phyloP scores from a whole-genome alignment of 1,140 invertebrate species.

The Meloidogyne chitwoodi region DNA sequence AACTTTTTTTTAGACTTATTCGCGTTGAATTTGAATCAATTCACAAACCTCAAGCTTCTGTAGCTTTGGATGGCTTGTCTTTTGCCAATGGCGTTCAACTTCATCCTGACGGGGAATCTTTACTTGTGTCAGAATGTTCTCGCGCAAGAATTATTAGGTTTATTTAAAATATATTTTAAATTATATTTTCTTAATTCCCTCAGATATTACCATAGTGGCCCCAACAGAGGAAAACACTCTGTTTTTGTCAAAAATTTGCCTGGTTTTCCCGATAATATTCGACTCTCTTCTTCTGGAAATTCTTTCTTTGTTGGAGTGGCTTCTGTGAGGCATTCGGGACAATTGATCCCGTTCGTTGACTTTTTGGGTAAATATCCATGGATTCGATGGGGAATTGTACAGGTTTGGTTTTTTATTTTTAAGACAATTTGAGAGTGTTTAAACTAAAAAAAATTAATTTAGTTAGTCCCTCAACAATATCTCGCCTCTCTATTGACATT shows the following conservation, averaged over 20 bases:
- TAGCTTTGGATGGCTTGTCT: constrained; percentile 52
- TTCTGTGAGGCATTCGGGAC: constrained; percentile 42
- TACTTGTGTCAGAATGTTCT: constrained; percentile 60
- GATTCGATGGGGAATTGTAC: constrained; percentile 55
- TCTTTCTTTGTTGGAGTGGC: constrained; percentile 51
- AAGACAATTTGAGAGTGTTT: neutral
- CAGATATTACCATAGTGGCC: constrained; percentile 55
- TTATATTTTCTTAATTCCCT: constrained; percentile 16
- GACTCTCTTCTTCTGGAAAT: constrained; percentile 54
- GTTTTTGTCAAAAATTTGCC: constrained; percentile 61
- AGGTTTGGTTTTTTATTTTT: constrained; percentile 42
- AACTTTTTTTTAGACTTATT: constrained; percentile 59
- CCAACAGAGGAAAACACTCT: constrained; percentile 51
- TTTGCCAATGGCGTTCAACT: constrained; percentile 62
- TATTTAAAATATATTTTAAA: constrained; percentile 6
- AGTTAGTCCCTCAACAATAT: constrained; percentile 49
- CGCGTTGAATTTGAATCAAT: constrained; percentile 48
- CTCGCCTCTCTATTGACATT: constrained; percentile 52
- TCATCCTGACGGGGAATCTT: constrained; percentile 52
- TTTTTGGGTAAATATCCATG: constrained; percentile 48
- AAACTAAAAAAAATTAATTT: constrained; percentile 46
- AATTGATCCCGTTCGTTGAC: constrained; percentile 55
- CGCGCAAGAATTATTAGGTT: constrained; percentile 48
- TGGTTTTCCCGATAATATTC: constrained; percentile 62
- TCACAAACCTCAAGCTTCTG: constrained; percentile 17